Conservation (phyloP, 2,888 invertebrate genomes). For the Bimastos eiseni region DNA sequence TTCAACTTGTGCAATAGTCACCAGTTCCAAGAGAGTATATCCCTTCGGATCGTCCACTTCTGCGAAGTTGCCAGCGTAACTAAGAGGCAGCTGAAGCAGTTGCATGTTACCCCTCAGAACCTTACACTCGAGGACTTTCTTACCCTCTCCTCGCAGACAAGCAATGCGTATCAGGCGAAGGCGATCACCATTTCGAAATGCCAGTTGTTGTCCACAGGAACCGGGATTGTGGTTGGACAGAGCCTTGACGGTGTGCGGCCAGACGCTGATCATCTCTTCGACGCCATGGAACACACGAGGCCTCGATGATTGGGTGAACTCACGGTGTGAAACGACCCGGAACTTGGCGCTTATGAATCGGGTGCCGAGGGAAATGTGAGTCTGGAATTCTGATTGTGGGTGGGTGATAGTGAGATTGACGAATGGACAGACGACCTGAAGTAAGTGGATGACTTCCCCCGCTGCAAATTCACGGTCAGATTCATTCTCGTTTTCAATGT, state of each 20-base stretch:
- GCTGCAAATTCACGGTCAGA: conserved; percentile 7
- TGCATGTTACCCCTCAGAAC: conserved; percentile 4
- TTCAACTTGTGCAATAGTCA: background rate
- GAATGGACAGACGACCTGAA: conserved; percentile 16
- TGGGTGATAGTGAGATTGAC: background rate
- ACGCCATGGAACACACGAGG: conserved; percentile 8
- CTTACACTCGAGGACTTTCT: background rate
- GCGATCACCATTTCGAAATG: background rate
- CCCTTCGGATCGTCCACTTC: conserved; percentile 24
- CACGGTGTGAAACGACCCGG: conserved; percentile 2
- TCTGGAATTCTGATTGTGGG: background rate
- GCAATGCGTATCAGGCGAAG: conserved; percentile 15
- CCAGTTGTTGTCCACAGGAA: background rate
- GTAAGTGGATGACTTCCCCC: background rate
- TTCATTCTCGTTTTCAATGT: background rate
- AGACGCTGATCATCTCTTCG: conserved; percentile 17
- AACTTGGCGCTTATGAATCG: background rate
- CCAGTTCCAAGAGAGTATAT: background rate
- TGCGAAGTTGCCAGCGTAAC: background rate
- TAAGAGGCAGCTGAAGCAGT: conserved; percentile 5
- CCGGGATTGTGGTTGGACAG: background rate
- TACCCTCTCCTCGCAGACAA: background rate
- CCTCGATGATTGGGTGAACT: background rate
- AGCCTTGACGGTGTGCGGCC: conserved; percentile 8
- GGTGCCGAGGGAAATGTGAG: background rate